Base-by-base conservation (phyloP, 2,888 invertebrate genomes). In the Hedychridium roseum region DNA sequence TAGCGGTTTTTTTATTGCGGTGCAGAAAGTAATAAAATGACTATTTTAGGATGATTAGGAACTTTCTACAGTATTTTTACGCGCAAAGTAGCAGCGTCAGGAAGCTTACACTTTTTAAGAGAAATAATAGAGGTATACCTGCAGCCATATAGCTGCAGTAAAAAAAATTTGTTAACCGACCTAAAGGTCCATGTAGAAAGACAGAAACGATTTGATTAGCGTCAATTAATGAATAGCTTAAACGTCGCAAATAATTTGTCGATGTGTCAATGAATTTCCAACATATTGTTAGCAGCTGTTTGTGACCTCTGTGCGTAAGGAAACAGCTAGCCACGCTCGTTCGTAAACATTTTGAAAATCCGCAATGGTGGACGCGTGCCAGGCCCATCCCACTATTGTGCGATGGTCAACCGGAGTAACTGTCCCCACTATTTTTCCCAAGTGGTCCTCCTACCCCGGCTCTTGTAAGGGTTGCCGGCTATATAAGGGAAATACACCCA, bases 381-480 rank as follows among this genome's bases (percentile, higher is more conserved):
- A 43, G 40, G 39, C 47, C 55, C 43, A 41, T 54, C 32, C 50
- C 50, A n/a, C n/a, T n/a, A n/a, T 18, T 41, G 34, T 39, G 31
- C 48, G 51, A 39, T 49, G 52, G 54, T 57, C 59, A 61, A 43
- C 51, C 18, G 39, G 37, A 43, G 7, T 18, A 18, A n/a, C 27
- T 40, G 21, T 23, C 62, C 62, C 70, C 68, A 57, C 55, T 42
- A 51, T 40, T 47, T 40, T 43, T n/a, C n/a, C 51, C 42, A 64
- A 68, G 62, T 47, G 52, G 38, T 27, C 54, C 60, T 55, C 56
- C 62, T 60, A 60, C 66, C 51, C 50, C 15, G 35, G 28, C 14
- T 39, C 62, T 57, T 46, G 32, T 39, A 70, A 68, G 70, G 70
- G 70, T 68, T 68, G 64, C 32, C 41, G 37, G 26, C 54, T 70